These are phyloP conservation scores for Pteria penguin DNA, from an alignment of 2,888 invertebrate species.

Conservation along the genomic window DNA sequence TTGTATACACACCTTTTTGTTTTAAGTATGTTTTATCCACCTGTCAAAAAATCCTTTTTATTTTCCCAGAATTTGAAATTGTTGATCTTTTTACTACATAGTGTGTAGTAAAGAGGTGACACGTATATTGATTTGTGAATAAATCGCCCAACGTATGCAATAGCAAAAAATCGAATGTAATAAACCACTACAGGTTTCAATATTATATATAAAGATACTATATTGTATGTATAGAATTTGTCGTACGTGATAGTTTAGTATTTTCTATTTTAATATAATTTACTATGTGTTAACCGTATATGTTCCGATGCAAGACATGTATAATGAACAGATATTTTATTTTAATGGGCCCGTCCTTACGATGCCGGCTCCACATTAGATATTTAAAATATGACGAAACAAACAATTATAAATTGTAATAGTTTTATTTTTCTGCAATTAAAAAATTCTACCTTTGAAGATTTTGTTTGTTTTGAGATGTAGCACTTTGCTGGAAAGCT, in stretches of 20 bases:
- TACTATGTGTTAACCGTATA: conserved; percentile 40
- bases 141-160: too few relatives aligned
- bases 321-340: conserved; percentile 43
- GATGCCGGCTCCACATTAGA: conserved; percentile 17
- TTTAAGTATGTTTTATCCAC: conserved; percentile 62
- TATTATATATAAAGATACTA: conserved; percentile 22
- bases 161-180: background rate
- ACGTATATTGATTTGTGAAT: too few relatives aligned
- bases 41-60: conserved; percentile 38
- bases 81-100: too few relatives aligned
- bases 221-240: conserved; percentile 43
- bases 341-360: conserved; percentile 29
- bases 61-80: too few relatives aligned
- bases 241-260: conserved; percentile 65
- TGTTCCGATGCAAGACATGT: conserved; percentile 25
- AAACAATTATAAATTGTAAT: conserved; percentile 66
- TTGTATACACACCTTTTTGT: too few relatives aligned
- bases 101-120: too few relatives aligned
- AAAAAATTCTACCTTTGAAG: conserved; percentile 53
- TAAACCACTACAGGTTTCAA: conserved; percentile 7
- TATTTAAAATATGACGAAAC: conserved; percentile 68
- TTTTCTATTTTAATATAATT: conserved; percentile 72
- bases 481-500: too few relatives aligned
- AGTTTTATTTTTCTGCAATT: conserved; percentile 77
- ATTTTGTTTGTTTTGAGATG: background rate